Evolutionary conservation across 2,888 invertebrate species (phyloP).

Genomic region (Orthosia gracilis): DNA sequence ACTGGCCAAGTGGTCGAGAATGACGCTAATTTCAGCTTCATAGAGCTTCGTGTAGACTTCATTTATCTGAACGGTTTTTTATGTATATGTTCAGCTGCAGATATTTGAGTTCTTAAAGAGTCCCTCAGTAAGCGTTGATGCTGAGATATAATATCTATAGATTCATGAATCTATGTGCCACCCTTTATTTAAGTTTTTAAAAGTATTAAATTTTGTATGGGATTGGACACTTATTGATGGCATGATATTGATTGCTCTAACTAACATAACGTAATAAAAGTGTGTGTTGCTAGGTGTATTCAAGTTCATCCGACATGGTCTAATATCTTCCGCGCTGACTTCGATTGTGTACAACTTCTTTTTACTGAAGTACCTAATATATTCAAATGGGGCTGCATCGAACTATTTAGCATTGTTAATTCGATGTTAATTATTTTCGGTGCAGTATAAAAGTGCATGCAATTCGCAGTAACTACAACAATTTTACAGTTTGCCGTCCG

Average conservation of each 20-base stretch:
- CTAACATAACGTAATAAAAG: not conserved
- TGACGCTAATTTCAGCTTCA: not conserved
- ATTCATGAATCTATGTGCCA: not conserved
- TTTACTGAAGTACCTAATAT: constrained; percentile 81
- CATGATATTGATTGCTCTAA: too few species aligned
- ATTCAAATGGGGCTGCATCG: constrained; percentile 87
- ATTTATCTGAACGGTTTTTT: not conserved
- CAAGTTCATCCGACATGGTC: constrained; percentile 69
- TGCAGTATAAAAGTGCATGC: constrained; percentile 87
- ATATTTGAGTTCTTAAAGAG: too few species aligned
- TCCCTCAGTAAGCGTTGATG: not conserved
- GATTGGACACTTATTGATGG: not conserved
- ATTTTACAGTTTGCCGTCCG: constrained; percentile 80
- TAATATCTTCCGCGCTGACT: constrained; percentile 63
- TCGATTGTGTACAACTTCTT: constrained; percentile 68
- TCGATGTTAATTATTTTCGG: constrained; percentile 86
- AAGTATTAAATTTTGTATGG: not conserved
- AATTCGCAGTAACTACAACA: constrained; percentile 78
- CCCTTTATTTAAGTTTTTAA: too few species aligned
- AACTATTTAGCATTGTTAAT: constrained; percentile 88
- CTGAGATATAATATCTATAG: not conserved
- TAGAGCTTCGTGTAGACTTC: not conserved
- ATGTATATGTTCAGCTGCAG: too few species aligned
- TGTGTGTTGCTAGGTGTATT: constrained; percentile 16
- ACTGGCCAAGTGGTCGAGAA: constrained; percentile 12